Base-by-base conservation (phyloP, 2,113 vertebrate species). In the Pangasianodon gigas region DNA sequence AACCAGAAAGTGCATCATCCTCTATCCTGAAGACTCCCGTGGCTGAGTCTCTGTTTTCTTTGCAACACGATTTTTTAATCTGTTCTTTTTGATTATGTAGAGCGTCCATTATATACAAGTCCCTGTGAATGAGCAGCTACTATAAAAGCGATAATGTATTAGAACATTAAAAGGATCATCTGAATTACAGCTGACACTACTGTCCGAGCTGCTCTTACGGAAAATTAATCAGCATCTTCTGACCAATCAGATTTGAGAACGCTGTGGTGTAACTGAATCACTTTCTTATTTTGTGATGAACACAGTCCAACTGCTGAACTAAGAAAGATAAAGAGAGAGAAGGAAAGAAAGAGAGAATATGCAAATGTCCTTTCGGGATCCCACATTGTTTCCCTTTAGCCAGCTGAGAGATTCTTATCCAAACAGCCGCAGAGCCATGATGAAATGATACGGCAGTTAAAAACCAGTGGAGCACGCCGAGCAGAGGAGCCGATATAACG, bases 391-490 rank as follows among this genome's bases (percentile, higher is more conserved):
- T 94, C 91, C 92, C 88, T 88, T 13, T 85, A 79, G 60, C 93
- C 89, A 92, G 87, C 91, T 48, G 87, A 92, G 91, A 93, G 62
- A 92, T 93, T 94, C 84, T 94, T 93, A 95, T 94, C 93, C 92
- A 92, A 93, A 92, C 80, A 88, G 91, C 91, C 92, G 93, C 92
- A 93, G 91, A 90, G 89, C 92, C 79, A 89, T 94, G 91, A 93
- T 95, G 94, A 95, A 95, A 94, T 92, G 92, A 95, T 92, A 94
- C 94, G 94, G 92, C 95, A 94, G 95, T 95, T 94, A 93, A 84
- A 89, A 91, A 89, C 52, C 46, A 84, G 81, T 77, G 65, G 91
- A 90, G 85, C 92, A 52, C 19, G 91, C 79, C 86, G 85, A 91
- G 91, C 91, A 88, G 80, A 16, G n/a, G 85, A 82, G 91, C 93